Percentiles rank a stretch among this genome's conserved stretches.
These are phyloP conservation scores for Epirrita christyi DNA, from an alignment of 2,888 invertebrate species.

Conservation along the genomic window DNA sequence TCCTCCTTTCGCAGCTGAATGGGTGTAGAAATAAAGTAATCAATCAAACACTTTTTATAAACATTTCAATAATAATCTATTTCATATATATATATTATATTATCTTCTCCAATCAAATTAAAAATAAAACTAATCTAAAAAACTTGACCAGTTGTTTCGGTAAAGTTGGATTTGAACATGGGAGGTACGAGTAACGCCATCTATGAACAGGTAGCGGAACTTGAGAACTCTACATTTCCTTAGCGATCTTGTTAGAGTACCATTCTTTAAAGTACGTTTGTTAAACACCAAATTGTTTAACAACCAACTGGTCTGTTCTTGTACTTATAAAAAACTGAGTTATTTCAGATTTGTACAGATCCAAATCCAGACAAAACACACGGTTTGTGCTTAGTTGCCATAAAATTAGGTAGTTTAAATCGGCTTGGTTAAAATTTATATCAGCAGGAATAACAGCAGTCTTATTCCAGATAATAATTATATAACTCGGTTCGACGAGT, in stretches of 20 bases:
- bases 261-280: neutral
- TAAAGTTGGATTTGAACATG: neutral
- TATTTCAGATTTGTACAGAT: no score
- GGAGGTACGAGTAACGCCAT: conserved; percentile 63
- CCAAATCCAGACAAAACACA: no score
- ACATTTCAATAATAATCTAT: no score
- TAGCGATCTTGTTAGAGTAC: neutral
- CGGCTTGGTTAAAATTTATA: conserved; percentile 7
- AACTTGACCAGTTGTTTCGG: conserved; percentile 1
- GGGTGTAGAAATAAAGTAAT: no score
- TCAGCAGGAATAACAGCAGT: conserved; percentile 19
- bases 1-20: neutral
- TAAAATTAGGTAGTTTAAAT: conserved; percentile 9
- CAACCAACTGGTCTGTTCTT: no score
- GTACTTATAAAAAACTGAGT: no score
- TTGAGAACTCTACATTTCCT: conserved; percentile 20
- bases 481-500: conserved; percentile 27
- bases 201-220: conserved; percentile 71
- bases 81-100: no score
- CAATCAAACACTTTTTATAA: no score
- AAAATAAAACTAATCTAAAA: neutral
- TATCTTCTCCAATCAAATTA: no score
- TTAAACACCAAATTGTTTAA: no score
- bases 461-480: conserved; percentile 8
- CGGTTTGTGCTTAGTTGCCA: conserved; percentile 6